Evolutionary conservation across 2,888 invertebrate genomes (phyloP), one percentile per base, ranked within the genome.

Genomic region (Xestoiulus laeticollis): DNA sequence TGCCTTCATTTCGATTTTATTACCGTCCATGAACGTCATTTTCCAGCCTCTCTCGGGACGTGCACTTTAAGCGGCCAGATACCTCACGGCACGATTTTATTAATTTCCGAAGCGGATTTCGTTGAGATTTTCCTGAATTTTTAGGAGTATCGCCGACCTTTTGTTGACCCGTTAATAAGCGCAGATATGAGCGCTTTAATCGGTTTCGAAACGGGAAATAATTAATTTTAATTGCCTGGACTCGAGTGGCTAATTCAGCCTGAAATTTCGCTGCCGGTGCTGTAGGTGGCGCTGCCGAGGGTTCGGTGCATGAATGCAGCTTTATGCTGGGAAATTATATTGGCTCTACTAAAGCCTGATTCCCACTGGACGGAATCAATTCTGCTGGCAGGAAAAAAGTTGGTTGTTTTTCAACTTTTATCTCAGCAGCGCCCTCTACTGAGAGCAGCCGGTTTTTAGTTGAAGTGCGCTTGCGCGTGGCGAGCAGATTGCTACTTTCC

Each of bases 1-100:
- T n/a, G 68, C 68, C 68, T 68, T 6, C 68, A 26, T 68, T 68
- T 78, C 78, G 78, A 78, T 78, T 78, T 78, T 78, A 78, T 78
- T 30, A 30, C 30, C 30, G 30, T 78, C 30, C 30, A 30, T 26
- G 22, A 30, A 6, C 22, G 68, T 22, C 22, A n/a, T 68, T 68
- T 68, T 68, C 68, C 26, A 10, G 2, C 26, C 30, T 78, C 30
- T 22, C 78, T 30, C 6, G 78, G 78, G 78, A 78, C 78, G 3
- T 14, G 30, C 78, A 10, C 78, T 30, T 78, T 30, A 22, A 1
- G 30, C 30, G 12, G 26, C 78, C 78, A 2, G 16, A 14, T n/a
- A 48, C 48, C 59, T 59, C 59, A n/a, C 59, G 59, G n/a, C 59
- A 16, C 12, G 78, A 26, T 78, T 30, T 78, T 78, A 78, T 78